phyloP scores from a whole-genome alignment of 2,797 vertebrate genomes.

The Pogoniulus pusillus region DNA sequence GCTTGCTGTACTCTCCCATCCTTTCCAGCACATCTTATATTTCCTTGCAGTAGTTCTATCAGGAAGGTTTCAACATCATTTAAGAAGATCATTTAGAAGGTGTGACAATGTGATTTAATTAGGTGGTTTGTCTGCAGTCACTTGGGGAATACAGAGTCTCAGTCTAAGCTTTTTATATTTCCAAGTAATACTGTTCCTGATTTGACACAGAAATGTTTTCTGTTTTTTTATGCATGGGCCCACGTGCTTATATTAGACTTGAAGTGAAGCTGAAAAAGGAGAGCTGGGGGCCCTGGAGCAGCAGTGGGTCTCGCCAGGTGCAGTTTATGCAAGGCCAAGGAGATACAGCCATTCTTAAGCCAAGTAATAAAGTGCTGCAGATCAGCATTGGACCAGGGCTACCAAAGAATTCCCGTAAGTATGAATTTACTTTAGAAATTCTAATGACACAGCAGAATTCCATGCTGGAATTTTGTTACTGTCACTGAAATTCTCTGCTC shows the following conservation, averaged over 20 bases:
- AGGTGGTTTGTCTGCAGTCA: not conserved
- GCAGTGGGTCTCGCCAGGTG: slow-evolving; percentile 89
- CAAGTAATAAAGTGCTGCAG: slow-evolving; percentile 94
- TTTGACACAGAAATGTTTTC: not conserved
- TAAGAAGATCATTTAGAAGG: not conserved
- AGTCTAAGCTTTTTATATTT: not conserved
- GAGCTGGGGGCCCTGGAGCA: slow-evolving; percentile 95
- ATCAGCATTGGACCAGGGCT: slow-evolving; percentile 94
- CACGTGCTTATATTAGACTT: slow-evolving; percentile 78
- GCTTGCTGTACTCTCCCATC: not conserved
- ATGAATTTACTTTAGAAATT: not conserved
- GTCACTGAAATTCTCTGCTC: not conserved
- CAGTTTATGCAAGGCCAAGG: slow-evolving; percentile 90
- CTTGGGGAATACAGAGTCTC: not conserved
- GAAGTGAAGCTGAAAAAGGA: slow-evolving; percentile 98
- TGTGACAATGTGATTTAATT: not conserved
- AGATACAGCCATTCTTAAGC: slow-evolving; percentile 85
- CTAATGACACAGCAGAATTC: not conserved
- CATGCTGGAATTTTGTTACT: not conserved
- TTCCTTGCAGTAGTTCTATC: not conserved
- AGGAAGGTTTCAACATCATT: not conserved
- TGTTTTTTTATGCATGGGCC: not conserved
- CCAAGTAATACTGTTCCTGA: not conserved
- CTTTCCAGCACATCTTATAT: not conserved
- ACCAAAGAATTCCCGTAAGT: slow-evolving; percentile 96